A percentile compares a stretch with the other conserved stretches of the same genome.
Conservation (phyloP, 2,797 vertebrate species). For the Premnoplex brunnescens region DNA sequence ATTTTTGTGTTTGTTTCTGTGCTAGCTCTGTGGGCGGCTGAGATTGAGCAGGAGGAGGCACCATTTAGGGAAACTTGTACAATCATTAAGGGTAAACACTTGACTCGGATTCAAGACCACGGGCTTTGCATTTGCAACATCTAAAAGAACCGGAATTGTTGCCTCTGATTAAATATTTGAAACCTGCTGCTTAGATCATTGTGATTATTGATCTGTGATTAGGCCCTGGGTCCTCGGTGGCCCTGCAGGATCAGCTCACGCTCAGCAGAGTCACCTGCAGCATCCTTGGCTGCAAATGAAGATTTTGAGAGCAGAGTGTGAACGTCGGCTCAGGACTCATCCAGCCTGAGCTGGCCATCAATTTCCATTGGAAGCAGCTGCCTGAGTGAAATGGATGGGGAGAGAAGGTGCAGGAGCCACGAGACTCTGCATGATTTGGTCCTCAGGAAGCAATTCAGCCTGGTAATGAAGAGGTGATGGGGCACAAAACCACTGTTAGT, state of each 20-base stretch:
- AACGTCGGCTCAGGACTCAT: neutral
- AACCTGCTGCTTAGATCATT: neutral
- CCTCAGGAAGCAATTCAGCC: conserved; percentile 52
- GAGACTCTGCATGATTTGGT: conserved; percentile 19
- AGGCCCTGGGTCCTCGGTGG: neutral
- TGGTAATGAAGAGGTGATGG: conserved; percentile 31
- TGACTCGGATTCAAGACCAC: neutral
- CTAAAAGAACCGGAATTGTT: neutral
- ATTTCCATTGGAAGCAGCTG: neutral
- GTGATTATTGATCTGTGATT: conserved; percentile 2
- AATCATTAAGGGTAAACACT: neutral
- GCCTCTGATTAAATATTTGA: conserved; percentile 8
- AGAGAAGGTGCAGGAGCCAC: neutral
- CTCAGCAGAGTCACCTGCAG: neutral
- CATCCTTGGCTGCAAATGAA: conserved; percentile 1
- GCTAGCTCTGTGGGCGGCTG: neutral
- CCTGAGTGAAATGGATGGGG: conserved; percentile 52
- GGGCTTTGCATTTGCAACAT: neutral
- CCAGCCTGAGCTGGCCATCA: neutral
- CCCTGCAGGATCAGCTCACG: neutral
- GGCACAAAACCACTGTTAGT: conserved; percentile 34
- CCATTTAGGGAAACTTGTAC: neutral
- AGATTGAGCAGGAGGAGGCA: neutral
- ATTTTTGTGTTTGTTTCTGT: neutral
- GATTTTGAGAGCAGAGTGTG: neutral